These are phyloP conservation scores for Xiphophorus birchmanni DNA, from an alignment of 2,797 vertebrate genomes.

Conservation along the genomic window DNA sequence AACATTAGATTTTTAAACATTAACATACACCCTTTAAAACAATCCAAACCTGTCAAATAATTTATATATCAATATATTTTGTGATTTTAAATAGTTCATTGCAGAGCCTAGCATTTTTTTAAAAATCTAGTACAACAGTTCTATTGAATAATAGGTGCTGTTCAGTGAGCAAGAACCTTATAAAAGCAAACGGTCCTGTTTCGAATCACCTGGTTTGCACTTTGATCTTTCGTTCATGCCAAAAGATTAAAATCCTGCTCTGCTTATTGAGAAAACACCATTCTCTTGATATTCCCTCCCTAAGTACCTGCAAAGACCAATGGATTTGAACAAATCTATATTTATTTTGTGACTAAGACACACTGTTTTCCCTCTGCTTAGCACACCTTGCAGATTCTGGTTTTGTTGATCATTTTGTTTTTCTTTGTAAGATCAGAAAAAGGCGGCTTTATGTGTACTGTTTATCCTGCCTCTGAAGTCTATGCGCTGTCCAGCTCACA, in stretches of 20 bases:
- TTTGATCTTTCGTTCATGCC: conserved; percentile 16
- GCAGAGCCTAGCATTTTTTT: neutral
- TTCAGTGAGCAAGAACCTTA: conserved; percentile 22
- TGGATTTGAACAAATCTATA: conserved; percentile 6
- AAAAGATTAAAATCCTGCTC: neutral
- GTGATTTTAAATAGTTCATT: neutral
- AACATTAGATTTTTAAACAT: neutral
- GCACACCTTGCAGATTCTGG: neutral
- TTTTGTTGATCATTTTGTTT: conserved; percentile 1
- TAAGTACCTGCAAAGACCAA: neutral
- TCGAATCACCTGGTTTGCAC: neutral
- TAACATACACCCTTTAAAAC: neutral
- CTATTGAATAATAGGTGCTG: neutral
- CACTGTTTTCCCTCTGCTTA: neutral
- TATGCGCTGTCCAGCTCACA: neutral
- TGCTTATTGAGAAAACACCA: conserved; percentile 7
- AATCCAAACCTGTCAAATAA: neutral
- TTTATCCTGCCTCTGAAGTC: conserved; percentile 1
- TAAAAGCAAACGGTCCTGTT: conserved; percentile 19
- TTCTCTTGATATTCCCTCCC: neutral
- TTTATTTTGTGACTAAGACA: neutral
- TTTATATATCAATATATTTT: neutral
- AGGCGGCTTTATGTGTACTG: neutral
- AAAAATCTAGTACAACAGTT: neutral
- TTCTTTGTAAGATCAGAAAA: neutral